Evolutionary conservation across 1,140 invertebrate genomes (phyloP).

Genomic region (Polyergus mexicanus): DNA sequence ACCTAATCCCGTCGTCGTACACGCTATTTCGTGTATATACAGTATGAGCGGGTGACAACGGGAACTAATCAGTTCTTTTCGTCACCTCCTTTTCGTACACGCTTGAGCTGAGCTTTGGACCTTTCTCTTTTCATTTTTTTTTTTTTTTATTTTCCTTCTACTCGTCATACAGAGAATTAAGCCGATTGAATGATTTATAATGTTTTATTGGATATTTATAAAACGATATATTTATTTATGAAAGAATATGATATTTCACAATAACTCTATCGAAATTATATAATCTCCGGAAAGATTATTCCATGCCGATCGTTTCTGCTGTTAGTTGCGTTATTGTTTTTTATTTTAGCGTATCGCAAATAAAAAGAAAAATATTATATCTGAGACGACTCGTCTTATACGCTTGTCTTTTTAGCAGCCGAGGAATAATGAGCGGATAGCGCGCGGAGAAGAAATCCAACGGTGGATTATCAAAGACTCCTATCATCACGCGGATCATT

Average conservation of each 20-base stretch:
- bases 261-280: background rate
- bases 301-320: background rate
- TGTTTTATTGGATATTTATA: background rate
- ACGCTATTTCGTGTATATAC: conserved; percentile 41
- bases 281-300: conserved; percentile 45
- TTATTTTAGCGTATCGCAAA: background rate
- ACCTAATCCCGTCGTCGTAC: conserved; percentile 51
- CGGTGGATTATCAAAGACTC: conserved; percentile 63
- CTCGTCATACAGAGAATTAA: background rate
- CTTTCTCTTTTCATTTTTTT: background rate
- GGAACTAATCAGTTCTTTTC: conserved; percentile 64
- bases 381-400: conserved; percentile 43
- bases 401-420: conserved; percentile 22
- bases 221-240: too few relatives aligned
- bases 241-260: too few relatives aligned
- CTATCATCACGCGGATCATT: conserved; percentile 54
- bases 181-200: background rate
- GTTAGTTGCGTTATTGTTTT: conserved; percentile 8
- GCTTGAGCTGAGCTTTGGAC: background rate
- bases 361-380: background rate
- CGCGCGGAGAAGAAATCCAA: conserved; percentile 31
- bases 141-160: background rate
- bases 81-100: conserved; percentile 25
- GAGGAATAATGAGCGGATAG: conserved; percentile 21
- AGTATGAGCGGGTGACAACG: conserved; percentile 36